These are phyloP conservation scores for Musca vetustissima DNA, from an alignment of 1,140 invertebrate genomes.

Conservation along the genomic window DNA sequence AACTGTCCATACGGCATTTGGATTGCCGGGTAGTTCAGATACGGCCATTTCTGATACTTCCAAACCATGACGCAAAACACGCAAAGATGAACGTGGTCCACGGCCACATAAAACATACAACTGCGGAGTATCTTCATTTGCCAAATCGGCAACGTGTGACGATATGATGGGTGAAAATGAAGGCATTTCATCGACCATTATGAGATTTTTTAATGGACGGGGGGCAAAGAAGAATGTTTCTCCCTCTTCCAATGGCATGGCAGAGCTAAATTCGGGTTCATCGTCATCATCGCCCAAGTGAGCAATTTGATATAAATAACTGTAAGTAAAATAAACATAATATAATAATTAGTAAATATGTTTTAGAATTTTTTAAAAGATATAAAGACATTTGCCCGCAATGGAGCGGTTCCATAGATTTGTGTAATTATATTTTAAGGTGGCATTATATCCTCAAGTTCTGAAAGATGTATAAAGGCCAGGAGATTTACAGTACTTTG, in stretches of 20 bases:
- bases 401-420: too few relatives aligned
- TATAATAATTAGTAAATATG: background rate
- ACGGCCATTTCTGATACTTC: conserved; percentile 99
- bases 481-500: too few relatives aligned
- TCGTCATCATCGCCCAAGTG: conserved; percentile 99
- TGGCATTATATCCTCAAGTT: too few relatives aligned
- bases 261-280: conserved; percentile 98
- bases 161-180: conserved; percentile 92
- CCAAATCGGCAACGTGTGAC: conserved; percentile 74
- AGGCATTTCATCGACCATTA: conserved; percentile 97
- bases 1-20: conserved; percentile 99
- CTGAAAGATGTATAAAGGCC: too few relatives aligned
- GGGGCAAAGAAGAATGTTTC: conserved; percentile 99
- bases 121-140: conserved; percentile 98
- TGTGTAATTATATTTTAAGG: too few relatives aligned
- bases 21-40: conserved; percentile 97
- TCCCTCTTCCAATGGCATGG: conserved; percentile 96
- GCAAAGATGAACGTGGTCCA: conserved; percentile 88
- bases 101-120: conserved; percentile 94
- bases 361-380: too few relatives aligned
- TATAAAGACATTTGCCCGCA: too few relatives aligned
- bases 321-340: conserved; percentile 53
- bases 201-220: conserved; percentile 89
- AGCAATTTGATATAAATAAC: conserved; percentile 98
- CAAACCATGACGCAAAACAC: conserved; percentile 93